Base-by-base conservation (phyloP, 2,888 invertebrate species). In the Plutella xylostella region DNA sequence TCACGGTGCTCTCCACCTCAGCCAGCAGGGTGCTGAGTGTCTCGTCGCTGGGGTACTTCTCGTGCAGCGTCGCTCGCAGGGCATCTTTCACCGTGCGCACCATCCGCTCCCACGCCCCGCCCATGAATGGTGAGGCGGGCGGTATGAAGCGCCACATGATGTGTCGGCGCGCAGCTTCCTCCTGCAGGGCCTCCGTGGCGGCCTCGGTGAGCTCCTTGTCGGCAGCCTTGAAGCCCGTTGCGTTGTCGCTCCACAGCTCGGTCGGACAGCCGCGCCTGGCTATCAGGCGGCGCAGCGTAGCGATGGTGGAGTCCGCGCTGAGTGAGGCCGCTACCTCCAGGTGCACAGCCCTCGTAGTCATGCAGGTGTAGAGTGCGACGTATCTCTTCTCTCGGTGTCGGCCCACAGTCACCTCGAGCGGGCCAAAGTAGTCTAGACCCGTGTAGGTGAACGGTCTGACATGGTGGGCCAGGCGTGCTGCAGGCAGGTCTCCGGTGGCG, bases 151-250 rank as follows among this genome's bases (percentile, higher is more conserved):
- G n/a, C n/a, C n/a, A n/a, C n/a, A n/a, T n/a, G n/a, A n/a, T n/a
- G n/a, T n/a, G n/a, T n/a, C n/a, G n/a, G n/a, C n/a, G n/a, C n/a
- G n/a, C n/a, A n/a, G n/a, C n/a, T n/a, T n/a, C n/a, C n/a, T n/a
- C n/a, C n/a, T n/a, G n/a, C n/a, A n/a, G n/a, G n/a, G n/a, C n/a
- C n/a, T n/a, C n/a, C n/a, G n/a, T n/a, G n/a, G n/a, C n/a, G n/a
- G 28, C 28, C 28, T 28, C 28, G 11, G 28, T n/a, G 28, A 53
- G 30, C 34, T 54, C 52, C 1, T 14, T 14, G 30, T 42, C 38
- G 2, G 50, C 47, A 17, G 49, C 51, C 6, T 38, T 17, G 3
- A 53, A 46, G 37, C 51, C 49, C 0, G 51, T 53, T 1, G 47
- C 52, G 14, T 53, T 50, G 25, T 54, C 52, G 7, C 14, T 14